Evolutionary conservation across 1,140 invertebrate genomes (phyloP).

Genomic region (Cheumatopsyche charites): DNA sequence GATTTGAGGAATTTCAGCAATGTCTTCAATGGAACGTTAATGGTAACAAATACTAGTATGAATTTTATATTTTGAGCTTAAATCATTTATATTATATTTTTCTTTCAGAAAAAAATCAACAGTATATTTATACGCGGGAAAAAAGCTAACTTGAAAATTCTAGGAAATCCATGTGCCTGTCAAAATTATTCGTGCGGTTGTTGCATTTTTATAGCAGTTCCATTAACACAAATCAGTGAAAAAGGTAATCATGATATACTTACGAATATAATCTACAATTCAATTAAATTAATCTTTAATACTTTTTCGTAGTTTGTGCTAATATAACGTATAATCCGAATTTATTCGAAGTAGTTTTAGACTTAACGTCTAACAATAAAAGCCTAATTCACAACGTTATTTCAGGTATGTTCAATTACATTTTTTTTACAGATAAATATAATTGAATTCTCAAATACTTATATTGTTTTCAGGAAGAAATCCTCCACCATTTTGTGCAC

Average conservation of each 20-base stretch:
- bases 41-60: too few relatives aligned
- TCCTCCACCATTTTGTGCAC: constrained; percentile 72
- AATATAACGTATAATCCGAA: constrained; percentile 64
- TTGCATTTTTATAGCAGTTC: constrained; percentile 67
- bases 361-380: constrained; percentile 64
- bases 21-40: too few relatives aligned
- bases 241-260: constrained; percentile 54
- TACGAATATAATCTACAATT: background rate
- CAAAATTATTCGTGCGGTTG: constrained; percentile 62
- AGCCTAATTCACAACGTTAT: constrained; percentile 58
- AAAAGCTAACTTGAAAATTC: constrained; percentile 39
- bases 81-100: background rate
- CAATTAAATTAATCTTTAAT: background rate
- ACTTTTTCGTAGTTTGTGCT: constrained; percentile 60
- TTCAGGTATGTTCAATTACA: constrained; percentile 57
- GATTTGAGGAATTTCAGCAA: too few relatives aligned
- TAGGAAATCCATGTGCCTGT: constrained; percentile 63
- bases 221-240: constrained; percentile 63
- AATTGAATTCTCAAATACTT: background rate
- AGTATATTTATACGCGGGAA: background rate
- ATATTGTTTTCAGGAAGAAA: constrained; percentile 66
- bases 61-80: too few relatives aligned
- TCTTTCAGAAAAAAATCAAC: background rate
- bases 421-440: background rate
- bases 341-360: constrained; percentile 64